Conservation (phyloP, 1,140 invertebrate genomes). For the Pygmarrhopalites habei region DNA sequence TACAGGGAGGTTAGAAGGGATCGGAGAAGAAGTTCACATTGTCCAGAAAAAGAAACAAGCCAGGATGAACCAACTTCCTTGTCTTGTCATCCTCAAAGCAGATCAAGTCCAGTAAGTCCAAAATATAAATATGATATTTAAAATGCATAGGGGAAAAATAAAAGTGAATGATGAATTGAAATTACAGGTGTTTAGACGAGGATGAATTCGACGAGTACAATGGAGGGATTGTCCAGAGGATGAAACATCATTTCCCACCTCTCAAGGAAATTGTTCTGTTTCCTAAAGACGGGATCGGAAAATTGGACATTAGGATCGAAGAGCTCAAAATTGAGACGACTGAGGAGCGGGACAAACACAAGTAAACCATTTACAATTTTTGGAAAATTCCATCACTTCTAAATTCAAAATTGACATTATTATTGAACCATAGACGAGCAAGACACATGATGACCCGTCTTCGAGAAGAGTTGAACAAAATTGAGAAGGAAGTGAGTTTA, state of each 20-base stretch:
- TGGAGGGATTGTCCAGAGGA: conserved; percentile 9
- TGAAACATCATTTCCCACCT: conserved; percentile 13
- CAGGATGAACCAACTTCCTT: conserved; percentile 26
- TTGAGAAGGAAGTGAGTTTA: conserved; percentile 21
- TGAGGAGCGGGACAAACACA: conserved; percentile 16
- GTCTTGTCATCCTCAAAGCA: conserved; percentile 24
- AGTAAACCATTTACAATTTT: neutral
- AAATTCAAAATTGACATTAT: conserved; percentile 2
- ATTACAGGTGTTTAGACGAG: conserved; percentile 30
- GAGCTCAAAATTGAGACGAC: conserved; percentile 24
- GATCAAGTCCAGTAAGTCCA: conserved; percentile 34
- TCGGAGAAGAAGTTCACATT: conserved; percentile 24
- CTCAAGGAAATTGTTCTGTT: conserved; percentile 22
- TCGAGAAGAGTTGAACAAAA: conserved; percentile 24
- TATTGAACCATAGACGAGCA: conserved; percentile 18
- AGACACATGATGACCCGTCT: conserved; percentile 26
- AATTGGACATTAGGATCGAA: conserved; percentile 17
- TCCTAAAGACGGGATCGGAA: conserved; percentile 19
- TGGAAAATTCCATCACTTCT: neutral
- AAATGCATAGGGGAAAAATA: too few species aligned
- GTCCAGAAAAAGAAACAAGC: conserved; percentile 26
- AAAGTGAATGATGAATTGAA: neutral
- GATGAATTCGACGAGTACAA: conserved; percentile 12
- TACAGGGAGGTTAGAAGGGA: conserved; percentile 16
- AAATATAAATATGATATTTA: too few species aligned